Evolutionary conservation across 2,113 vertebrate genomes (phyloP).

Genomic region (Maccullochella peelii): DNA sequence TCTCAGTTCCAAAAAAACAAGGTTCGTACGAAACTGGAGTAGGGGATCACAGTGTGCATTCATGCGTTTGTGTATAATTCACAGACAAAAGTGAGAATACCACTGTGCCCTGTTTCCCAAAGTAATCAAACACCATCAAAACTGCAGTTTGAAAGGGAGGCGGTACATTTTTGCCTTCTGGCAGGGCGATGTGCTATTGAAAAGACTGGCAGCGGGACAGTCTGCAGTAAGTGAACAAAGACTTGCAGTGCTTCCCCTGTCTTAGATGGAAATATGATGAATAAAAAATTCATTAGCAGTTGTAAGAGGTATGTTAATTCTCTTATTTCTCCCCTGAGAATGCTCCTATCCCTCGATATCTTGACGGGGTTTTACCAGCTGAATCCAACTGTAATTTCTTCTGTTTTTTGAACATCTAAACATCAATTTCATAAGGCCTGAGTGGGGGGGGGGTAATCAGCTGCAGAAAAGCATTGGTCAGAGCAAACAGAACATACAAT

Average conservation of each 20-base stretch:
- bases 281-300: neutral
- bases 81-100: conserved; percentile 45
- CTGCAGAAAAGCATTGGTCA: conserved; percentile 6
- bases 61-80: conserved; percentile 5
- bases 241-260: neutral
- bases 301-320: neutral
- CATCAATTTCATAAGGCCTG: neutral
- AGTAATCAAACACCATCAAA: conserved; percentile 58
- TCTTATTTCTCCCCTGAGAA: neutral
- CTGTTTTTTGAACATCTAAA: conserved; percentile 46
- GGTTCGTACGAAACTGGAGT: conserved; percentile 42
- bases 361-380: neutral
- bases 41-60: neutral
- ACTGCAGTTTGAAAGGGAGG: neutral
- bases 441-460: neutral
- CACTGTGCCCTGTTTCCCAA: conserved; percentile 53
- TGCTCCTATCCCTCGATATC: neutral
- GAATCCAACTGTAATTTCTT: conserved; percentile 6
- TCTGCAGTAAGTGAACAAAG: neutral
- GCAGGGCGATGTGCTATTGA: neutral
- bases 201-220: neutral
- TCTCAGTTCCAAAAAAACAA: neutral
- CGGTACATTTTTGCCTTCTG: conserved; percentile 13
- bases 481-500: conserved; percentile 50
- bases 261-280: neutral